Percentiles rank a stretch among this genome's conserved stretches.
phyloP scores from a whole-genome alignment of 1,140 invertebrate genomes.

The Hylyphantes graminicola region DNA sequence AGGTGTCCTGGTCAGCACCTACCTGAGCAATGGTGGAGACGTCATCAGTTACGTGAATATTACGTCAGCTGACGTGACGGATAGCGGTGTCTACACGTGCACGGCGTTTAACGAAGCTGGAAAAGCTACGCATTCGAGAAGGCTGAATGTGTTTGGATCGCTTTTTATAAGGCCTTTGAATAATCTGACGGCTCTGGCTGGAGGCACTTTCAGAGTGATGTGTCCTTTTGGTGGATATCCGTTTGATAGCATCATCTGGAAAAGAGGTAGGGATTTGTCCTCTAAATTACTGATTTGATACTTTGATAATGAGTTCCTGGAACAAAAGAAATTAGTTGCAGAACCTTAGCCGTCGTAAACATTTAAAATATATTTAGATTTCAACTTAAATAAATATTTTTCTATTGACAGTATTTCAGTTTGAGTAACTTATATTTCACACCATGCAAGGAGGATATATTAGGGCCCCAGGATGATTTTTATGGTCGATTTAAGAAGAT shows the following conservation, averaged over 20 bases:
- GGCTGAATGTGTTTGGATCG: constrained; percentile 65
- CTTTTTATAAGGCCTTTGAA: constrained; percentile 69
- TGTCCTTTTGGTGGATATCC: constrained; percentile 62
- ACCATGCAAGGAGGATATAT: too few species aligned
- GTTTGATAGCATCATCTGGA: constrained; percentile 56
- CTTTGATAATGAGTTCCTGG: neutral
- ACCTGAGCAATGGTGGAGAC: constrained; percentile 64
- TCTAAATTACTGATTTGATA: neutral
- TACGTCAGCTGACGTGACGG: constrained; percentile 81
- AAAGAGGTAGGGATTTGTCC: constrained; percentile 49
- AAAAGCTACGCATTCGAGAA: constrained; percentile 66
- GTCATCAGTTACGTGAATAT: constrained; percentile 90
- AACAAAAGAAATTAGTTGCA: too few species aligned
- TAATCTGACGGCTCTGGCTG: constrained; percentile 60
- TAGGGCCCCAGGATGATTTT: too few species aligned
- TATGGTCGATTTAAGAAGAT: too few species aligned
- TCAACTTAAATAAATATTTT: too few species aligned
- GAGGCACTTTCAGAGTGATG: constrained; percentile 44
- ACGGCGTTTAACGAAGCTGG: constrained; percentile 67
- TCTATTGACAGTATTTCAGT: too few species aligned
- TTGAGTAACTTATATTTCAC: too few species aligned
- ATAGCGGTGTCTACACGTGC: constrained; percentile 69
- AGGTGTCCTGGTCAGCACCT: constrained; percentile 56
- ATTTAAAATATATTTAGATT: too few species aligned
- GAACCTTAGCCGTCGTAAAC: neutral